Evolutionary conservation across 2,888 invertebrate genomes (phyloP), one percentile per base, ranked within the genome.

Genomic region (Lasioglossum morio): DNA sequence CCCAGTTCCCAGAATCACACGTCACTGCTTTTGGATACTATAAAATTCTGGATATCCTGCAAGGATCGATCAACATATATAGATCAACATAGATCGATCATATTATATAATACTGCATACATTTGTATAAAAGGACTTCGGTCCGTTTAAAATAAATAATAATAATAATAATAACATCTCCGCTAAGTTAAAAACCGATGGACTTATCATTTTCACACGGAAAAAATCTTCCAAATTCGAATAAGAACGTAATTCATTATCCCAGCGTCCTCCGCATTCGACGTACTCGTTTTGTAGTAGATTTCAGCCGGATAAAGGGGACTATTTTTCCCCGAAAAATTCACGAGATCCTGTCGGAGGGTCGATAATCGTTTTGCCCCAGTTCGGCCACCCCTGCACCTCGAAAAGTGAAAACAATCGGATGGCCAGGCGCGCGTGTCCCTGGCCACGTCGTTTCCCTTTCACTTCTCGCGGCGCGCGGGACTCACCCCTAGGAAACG

Each of bases 401-500:
- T 77, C 84, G 84, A 87, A 84, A 87, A 87, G 87, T 87, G 87
- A 87, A 87, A 87, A 87, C 87, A 87, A 87, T 87, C 80, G 81
- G 87, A 87, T 72, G 87, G 84, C 84, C 84, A 76, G 30, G 66
- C 34, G 66, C 66, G 10, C 78, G 72, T 83, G 83, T 82, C 87
- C 87, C 78, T 87, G 80, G 84, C 57, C 84, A 74, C 87, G 76
- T 79, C 60, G 74, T 84, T 88, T 87, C 88, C 88, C 87, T 87
- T 88, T 88, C 88, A 81, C 87, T 87, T 85, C 82, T 85, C 81
- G 77, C 84, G 79, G 77, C 37, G 37, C 69, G 34, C 53, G 81
- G 77, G 79, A 84, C 37, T 37, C 69, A 81, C 74, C 87, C 84
- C 80, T 84, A 75, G 84, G 72, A 81, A 79, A 48, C 81, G 73